Evolutionary conservation across 2,113 vertebrate species (phyloP).

Genomic region (Delphinus delphis): DNA sequence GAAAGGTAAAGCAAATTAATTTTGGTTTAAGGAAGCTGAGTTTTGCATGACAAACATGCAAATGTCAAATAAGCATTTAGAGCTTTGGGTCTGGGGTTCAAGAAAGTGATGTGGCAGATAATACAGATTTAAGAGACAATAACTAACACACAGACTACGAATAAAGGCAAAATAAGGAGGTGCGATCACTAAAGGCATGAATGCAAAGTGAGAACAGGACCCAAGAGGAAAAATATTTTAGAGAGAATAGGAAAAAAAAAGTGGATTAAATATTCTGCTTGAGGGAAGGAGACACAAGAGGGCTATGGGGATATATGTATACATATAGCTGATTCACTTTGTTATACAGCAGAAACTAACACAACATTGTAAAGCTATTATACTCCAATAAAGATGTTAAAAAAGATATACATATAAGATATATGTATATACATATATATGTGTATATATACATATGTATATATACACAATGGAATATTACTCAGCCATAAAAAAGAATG

Average conservation of each 20-base stretch:
- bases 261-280: not conserved
- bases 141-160: accelerated
- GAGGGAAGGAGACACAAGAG: too few relatives aligned
- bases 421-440: too few relatives aligned
- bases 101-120: not conserved
- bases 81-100: not conserved
- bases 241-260: not conserved
- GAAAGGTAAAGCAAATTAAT: not conserved
- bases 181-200: not conserved
- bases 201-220: not conserved
- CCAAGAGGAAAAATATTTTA: not conserved
- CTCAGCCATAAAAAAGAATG: too few relatives aligned
- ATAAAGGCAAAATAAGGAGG: not conserved
- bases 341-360: too few relatives aligned
- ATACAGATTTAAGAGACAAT: not conserved
- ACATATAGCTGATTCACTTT: too few relatives aligned
- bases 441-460: too few relatives aligned
- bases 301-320: too few relatives aligned
- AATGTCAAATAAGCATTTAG: not conserved
- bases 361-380: too few relatives aligned
- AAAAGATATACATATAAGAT: too few relatives aligned
- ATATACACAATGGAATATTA: too few relatives aligned
- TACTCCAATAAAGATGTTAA: too few relatives aligned
- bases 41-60: not conserved
- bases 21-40: not conserved